These are phyloP conservation scores for Garra rufa DNA, from an alignment of 2,113 vertebrate species.

Conservation along the genomic window DNA sequence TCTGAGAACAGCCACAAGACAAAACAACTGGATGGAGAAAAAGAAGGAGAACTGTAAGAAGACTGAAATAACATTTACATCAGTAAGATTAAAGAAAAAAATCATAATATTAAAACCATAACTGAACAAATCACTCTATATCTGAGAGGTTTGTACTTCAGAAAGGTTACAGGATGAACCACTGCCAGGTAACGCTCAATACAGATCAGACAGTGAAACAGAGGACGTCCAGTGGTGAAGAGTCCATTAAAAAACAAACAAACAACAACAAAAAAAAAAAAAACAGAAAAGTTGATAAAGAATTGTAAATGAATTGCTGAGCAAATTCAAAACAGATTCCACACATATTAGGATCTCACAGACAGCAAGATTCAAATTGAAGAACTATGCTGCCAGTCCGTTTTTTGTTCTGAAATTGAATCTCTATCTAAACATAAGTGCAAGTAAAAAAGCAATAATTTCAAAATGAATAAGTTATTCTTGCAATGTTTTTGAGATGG, in stretches of 20 bases:
- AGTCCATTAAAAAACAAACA: not conserved
- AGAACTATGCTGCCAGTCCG: too few species aligned
- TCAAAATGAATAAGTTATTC: too few species aligned
- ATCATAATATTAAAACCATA: not conserved
- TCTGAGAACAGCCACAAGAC: not conserved
- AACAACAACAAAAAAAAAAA: too few species aligned
- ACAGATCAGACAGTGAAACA: not conserved
- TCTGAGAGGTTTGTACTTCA: constrained; percentile 6
- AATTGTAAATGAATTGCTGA: too few species aligned
- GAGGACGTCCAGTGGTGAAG: not conserved
- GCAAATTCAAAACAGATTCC: too few species aligned
- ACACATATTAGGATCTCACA: too few species aligned
- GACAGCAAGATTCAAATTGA: too few species aligned
- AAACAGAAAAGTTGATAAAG: too few species aligned
- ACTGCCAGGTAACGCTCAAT: not conserved
- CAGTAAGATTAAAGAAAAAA: not conserved
- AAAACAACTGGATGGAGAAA: not conserved
- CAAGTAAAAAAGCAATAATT: too few species aligned
- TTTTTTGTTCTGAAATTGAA: too few species aligned
- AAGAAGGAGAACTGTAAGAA: not conserved
- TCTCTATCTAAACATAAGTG: too few species aligned
- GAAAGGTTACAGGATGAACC: not conserved
- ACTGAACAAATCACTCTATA: constrained; percentile 17
- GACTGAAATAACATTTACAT: not conserved
- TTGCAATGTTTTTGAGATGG: too few species aligned